phyloP scores from a whole-genome alignment of 2,888 invertebrate genomes.

The Sinotaia quadrata region DNA sequence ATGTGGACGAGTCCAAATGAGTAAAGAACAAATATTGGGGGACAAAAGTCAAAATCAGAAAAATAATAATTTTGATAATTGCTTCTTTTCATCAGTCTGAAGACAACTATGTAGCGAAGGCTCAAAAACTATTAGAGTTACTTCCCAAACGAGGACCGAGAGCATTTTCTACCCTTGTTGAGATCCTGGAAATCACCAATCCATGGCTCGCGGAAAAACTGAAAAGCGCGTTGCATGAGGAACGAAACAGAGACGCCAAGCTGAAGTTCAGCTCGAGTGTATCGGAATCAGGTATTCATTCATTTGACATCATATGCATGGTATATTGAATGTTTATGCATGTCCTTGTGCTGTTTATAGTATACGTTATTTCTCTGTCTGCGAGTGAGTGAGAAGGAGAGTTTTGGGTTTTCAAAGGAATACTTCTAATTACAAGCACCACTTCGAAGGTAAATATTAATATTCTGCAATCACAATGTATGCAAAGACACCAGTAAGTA shows the following conservation, averaged over 20 bases:
- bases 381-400: neutral
- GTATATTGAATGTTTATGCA: no score
- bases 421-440: no score
- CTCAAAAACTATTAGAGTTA: conserved; percentile 51
- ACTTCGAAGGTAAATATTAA: no score
- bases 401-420: no score
- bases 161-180: conserved; percentile 51
- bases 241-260: conserved; percentile 36
- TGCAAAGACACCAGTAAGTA: no score
- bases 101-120: conserved; percentile 37
- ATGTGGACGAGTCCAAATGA: no score
- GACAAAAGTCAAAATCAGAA: no score
- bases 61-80: neutral
- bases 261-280: conserved; percentile 24
- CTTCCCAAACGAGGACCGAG: conserved; percentile 53
- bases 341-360: no score
- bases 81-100: conserved; percentile 25
- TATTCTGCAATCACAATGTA: no score
- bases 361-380: neutral
- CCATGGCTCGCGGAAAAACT: conserved; percentile 51
- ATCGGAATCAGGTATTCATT: conserved; percentile 27
- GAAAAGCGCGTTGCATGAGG: conserved; percentile 34
- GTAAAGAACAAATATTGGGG: no score
- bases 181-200: conserved; percentile 50
- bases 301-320: no score